phyloP scores from a whole-genome alignment of 2,797 vertebrate genomes.

The Clarias pachynema region DNA sequence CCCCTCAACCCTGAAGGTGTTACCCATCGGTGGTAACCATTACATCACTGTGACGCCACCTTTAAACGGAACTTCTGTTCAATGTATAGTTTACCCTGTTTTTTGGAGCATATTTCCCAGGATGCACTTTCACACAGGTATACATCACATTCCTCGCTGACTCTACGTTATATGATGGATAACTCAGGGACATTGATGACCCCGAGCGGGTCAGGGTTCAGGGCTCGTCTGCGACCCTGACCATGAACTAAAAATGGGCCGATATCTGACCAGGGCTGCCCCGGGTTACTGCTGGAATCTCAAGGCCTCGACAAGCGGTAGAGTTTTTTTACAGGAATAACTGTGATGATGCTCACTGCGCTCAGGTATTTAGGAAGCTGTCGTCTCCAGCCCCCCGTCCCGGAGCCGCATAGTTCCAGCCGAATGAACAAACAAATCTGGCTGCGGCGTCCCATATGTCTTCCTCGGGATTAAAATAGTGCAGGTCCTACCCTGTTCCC shows the following conservation, averaged over 20 bases:
- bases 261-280: constrained; percentile 76
- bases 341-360: constrained; percentile 59
- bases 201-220: constrained; percentile 52
- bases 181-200: neutral
- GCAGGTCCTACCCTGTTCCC: constrained; percentile 56
- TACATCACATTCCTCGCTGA: neutral
- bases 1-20: too few relatives aligned
- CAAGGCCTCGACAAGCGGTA: constrained; percentile 73
- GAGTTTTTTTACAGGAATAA: constrained; percentile 71
- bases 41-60: too few relatives aligned
- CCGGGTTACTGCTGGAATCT: constrained; percentile 80
- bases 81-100: neutral
- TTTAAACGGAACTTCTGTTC: neutral
- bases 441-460: constrained; percentile 59
- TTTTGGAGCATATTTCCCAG: neutral
- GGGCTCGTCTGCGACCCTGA: constrained; percentile 64
- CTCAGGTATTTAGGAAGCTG: constrained; percentile 81
- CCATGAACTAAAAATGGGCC: constrained; percentile 78
- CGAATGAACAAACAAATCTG: constrained; percentile 74
- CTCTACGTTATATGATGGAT: neutral
- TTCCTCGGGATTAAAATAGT: constrained; percentile 71
- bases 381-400: constrained; percentile 60
- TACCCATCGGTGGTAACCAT: too few relatives aligned
- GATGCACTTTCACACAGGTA: neutral
- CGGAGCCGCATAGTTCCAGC: constrained; percentile 73